These are phyloP conservation scores for Calidris pygmaea DNA, from an alignment of 2,113 vertebrate species.

Conservation along the genomic window DNA sequence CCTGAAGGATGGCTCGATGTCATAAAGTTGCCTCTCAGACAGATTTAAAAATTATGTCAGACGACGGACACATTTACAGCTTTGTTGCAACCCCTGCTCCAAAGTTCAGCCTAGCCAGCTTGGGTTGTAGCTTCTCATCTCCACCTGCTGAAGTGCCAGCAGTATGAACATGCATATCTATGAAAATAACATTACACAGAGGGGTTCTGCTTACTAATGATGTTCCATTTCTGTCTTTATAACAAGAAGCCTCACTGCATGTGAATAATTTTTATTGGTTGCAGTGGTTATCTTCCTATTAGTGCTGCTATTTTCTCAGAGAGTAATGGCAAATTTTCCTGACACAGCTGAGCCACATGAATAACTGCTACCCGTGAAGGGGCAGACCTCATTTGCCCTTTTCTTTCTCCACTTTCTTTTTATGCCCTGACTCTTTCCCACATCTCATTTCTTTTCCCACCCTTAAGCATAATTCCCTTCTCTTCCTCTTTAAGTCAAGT, in stretches of 20 bases:
- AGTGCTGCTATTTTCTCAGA: neutral
- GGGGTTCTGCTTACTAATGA: neutral
- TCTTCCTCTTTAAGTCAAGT: neutral
- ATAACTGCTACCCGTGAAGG: neutral
- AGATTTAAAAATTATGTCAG: neutral
- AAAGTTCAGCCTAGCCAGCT: neutral
- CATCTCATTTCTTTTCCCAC: neutral
- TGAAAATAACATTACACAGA: neutral
- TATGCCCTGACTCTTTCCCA: neutral
- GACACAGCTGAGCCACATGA: neutral
- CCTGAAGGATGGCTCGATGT: neutral
- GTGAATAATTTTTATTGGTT: neutral
- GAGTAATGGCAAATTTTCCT: neutral
- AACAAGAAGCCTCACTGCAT: neutral
- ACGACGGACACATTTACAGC: neutral
- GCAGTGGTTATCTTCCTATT: neutral
- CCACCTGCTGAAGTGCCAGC: neutral
- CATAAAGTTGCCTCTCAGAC: neutral
- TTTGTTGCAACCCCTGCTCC: neutral
- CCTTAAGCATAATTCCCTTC: neutral
- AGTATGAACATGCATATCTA: neutral
- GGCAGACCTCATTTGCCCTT: neutral
- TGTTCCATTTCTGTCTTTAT: neutral
- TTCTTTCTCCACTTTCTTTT: neutral
- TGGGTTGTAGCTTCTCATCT: neutral